Conservation (phyloP, 2,888 invertebrate genomes). For the Epinotia bilunana region DNA sequence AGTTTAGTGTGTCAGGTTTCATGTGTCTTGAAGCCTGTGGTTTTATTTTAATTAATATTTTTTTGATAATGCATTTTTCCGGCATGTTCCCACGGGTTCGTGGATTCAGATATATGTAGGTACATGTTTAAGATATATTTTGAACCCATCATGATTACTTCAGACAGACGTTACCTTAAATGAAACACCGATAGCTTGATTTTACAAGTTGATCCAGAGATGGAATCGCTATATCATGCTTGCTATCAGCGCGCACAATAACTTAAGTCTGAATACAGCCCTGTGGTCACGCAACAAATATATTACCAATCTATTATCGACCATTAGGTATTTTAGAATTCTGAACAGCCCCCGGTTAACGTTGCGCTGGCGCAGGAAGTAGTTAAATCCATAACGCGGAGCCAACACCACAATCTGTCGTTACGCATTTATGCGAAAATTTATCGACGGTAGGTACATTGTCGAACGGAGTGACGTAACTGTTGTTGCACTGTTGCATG, state of each 20-base stretch:
- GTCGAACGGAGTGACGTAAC: conserved; percentile 28
- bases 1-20: conserved; percentile 20
- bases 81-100: no score
- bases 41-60: conserved; percentile 9
- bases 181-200: background rate
- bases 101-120: background rate
- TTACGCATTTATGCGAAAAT: conserved; percentile 39
- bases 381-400: conserved; percentile 38
- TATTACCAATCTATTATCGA: conserved; percentile 25
- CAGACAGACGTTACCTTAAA: background rate
- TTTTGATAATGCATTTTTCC: background rate
- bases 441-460: conserved; percentile 27
- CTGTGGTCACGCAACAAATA: conserved; percentile 29
- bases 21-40: background rate
- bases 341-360: conserved; percentile 3
- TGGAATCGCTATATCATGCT: background rate
- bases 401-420: conserved; percentile 43
- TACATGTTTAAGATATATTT: background rate
- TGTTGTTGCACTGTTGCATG: conserved; percentile 1
- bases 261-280: background rate
- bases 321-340: conserved; percentile 14
- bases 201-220: background rate
- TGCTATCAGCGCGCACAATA: background rate
- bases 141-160: background rate
- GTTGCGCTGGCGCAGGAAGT: conserved; percentile 30